Base-by-base conservation (phyloP, 2,113 vertebrate genomes). In the Protobothrops flavoviridis region DNA sequence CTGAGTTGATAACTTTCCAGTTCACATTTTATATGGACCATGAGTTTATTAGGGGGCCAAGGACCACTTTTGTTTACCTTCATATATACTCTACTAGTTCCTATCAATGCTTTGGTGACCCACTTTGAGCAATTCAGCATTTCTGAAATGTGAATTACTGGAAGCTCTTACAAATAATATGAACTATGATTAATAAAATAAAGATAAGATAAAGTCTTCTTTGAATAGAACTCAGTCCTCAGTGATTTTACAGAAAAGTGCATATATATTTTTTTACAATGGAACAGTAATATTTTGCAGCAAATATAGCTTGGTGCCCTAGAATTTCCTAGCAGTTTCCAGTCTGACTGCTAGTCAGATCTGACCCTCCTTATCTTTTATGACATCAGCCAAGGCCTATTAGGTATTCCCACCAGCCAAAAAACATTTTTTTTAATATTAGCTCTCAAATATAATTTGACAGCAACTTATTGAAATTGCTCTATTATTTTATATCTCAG, bases 401-500 rank as follows among this genome's bases (percentile, higher is more conserved):
- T 17, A 33, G 69, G 15, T 33, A 74, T 74, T 81, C 2, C 33
- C n/a, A 81, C n/a, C 2, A 20, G n/a, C n/a, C 69, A 81, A 81
- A 13, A 13, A 74, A 74, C 69, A 33, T 3, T 20, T 85, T 8
- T 64, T 64, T 11, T 5, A 23, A 43, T 29, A 92, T 3, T 52
- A 50, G 43, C 43, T 61, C 10, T 39, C 23, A 43, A 17, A 12
- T 69, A 53, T n/a, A 69, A 55, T 33, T 55, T 69, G 29, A 43
- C 29, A 74, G 33, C 11, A 48, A 10, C 56, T 50, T 61, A 48
- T 11, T 93, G 55, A 92, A 59, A 61, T 17, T 26, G 12, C 1
- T 85, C 43, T 39, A 64, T 56, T 74, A 29, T 50, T 52, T 64
- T 64, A 53, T 95, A 90, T 81, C 93, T 1, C 64, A 97, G 95